These are phyloP conservation scores for Mechanitis mazaeus DNA, from an alignment of 2,888 invertebrate species.

Conservation along the genomic window DNA sequence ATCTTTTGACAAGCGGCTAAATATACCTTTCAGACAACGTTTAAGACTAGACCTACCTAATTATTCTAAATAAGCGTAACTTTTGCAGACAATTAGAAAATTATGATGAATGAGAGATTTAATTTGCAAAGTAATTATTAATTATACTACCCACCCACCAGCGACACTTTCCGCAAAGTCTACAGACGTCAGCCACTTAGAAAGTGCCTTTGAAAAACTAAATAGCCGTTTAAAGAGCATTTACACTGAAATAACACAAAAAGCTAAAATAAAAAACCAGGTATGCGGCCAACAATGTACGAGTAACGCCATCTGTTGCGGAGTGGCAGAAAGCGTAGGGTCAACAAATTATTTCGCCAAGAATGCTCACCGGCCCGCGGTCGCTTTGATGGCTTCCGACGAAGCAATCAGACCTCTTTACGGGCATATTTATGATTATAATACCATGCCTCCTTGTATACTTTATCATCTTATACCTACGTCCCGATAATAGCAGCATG, in stretches of 20 bases:
- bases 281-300: slow-evolving; percentile 61
- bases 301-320: slow-evolving; percentile 69
- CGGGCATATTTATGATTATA: slow-evolving; percentile 75
- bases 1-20: slow-evolving; percentile 40
- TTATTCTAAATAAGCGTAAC: slow-evolving; percentile 30
- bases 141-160: slow-evolving; percentile 58
- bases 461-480: slow-evolving; percentile 71
- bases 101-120: slow-evolving; percentile 53
- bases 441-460: slow-evolving; percentile 73
- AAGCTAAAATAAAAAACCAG: slow-evolving; percentile 54
- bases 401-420: slow-evolving; percentile 75
- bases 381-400: slow-evolving; percentile 73
- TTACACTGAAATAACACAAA: slow-evolving; percentile 67
- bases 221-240: slow-evolving; percentile 69
- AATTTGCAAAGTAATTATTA: slow-evolving; percentile 66
- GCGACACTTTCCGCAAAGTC: slow-evolving; percentile 56
- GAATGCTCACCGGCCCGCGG: slow-evolving; percentile 66
- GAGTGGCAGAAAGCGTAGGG: slow-evolving; percentile 60
- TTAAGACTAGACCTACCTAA: slow-evolving; percentile 19
- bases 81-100: slow-evolving; percentile 52
- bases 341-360: slow-evolving; percentile 62
- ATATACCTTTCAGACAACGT: slow-evolving; percentile 7
- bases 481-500: slow-evolving; percentile 59
- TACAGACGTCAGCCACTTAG: slow-evolving; percentile 61
- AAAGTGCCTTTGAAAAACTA: slow-evolving; percentile 72